Evolutionary conservation across 2,113 vertebrate species (phyloP).

Genomic region (Chauna torquata): DNA sequence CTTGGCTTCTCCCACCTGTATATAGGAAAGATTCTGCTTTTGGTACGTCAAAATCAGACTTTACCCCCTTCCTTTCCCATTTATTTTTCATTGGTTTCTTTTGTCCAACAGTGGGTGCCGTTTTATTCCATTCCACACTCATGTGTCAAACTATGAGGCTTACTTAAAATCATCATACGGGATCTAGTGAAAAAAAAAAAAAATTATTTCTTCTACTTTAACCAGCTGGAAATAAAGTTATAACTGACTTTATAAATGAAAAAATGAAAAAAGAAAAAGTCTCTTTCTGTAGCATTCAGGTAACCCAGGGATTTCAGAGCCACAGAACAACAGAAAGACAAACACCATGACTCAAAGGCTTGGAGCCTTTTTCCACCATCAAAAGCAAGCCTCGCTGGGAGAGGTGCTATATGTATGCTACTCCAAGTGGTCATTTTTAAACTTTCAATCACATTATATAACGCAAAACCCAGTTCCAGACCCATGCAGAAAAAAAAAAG

Average conservation of each 20-base stretch:
- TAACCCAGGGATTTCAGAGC: not conserved
- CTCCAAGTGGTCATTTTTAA: slow-evolving; percentile 9
- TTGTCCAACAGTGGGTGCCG: not conserved
- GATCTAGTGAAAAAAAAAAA: not conserved
- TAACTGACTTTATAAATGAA: not conserved
- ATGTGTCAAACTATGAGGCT: not conserved
- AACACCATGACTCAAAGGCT: slow-evolving; percentile 18
- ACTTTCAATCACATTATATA: not conserved
- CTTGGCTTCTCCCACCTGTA: not conserved
- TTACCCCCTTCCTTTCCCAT: not conserved
- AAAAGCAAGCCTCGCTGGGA: not conserved
- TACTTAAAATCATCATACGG: not conserved
- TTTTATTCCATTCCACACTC: not conserved
- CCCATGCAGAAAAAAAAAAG: not conserved
- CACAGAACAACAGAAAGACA: not conserved
- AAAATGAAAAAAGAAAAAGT: not conserved
- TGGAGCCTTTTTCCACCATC: slow-evolving; percentile 1
- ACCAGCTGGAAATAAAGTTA: not conserved
- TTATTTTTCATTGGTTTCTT: not conserved
- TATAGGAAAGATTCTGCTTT: not conserved
- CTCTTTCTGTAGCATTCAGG: not conserved
- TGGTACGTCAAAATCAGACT: not conserved
- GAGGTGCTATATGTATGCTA: not conserved
- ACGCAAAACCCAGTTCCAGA: not conserved
- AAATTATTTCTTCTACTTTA: not conserved